Evolutionary conservation across 2,888 invertebrate species (phyloP), one percentile per base, ranked within the genome.

Genomic region (Rhopalosiphum nymphaeae): DNA sequence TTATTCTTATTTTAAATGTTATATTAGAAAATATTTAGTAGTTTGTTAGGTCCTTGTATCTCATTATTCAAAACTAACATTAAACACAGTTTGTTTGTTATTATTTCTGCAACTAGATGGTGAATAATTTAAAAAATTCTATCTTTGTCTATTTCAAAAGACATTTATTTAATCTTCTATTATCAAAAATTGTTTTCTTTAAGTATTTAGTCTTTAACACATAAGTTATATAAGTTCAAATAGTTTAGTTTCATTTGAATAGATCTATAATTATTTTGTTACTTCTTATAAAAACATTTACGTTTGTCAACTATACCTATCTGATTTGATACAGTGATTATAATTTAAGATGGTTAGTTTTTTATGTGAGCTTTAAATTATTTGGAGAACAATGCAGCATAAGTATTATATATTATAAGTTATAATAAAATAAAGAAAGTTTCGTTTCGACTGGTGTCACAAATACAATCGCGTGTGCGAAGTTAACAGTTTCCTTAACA

Each of bases 361-460:
- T 85, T 85, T 61, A 86, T 36, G 16, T 57, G 92, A 92, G 88
- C 92, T 92, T 92, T 92, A 49, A 49, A 49, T 46, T 67, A 49
- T 61, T 46, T 61, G 36, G 46, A 87, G 5, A 92, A 92, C 87
- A 92, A 92, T 92, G 53, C 36, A 44, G 44, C 16, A 25, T 67
- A 67, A 7, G 42, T 67, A 53, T 57, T 89, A 78, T 67, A 53
- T 89, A 78, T 56, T 93, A 78, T 89, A 78, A 93, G 67, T 53
- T 93, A 53, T 93, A 53, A 94, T 86, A 90, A 94, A 93, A 91
- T 90, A 90, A 94, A 94, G 90, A 94, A 91, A 91, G 90, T 94
- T 94, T 61, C 94, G 94, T 94, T 94, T 94, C 94, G 94, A 91
- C 85, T 90, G 89, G 94, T 94, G 91, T 94, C 94, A 94, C 94